A percentile compares a stretch with the other conserved stretches of the same genome.
These are phyloP conservation scores for Solen grandis DNA, from an alignment of 1,140 invertebrate genomes.

Conservation along the genomic window DNA sequence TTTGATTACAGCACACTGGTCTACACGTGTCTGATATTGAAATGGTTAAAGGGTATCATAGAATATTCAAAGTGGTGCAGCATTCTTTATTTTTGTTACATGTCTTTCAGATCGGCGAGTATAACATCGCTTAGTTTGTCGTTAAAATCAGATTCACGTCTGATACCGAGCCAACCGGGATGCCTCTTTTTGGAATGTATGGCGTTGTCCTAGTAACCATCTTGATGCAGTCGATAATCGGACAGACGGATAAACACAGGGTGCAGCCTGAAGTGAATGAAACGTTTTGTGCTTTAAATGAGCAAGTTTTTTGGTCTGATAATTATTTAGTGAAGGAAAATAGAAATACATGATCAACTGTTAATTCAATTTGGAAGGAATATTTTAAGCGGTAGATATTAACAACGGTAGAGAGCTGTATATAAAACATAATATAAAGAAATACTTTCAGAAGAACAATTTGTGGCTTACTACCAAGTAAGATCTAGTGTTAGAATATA, in stretches of 20 bases:
- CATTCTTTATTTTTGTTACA: not conserved
- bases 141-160: constrained; percentile 45
- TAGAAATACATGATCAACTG: no score
- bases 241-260: constrained; percentile 96
- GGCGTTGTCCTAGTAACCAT: constrained; percentile 82
- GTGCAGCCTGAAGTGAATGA: constrained; percentile 90
- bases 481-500: no score
- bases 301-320: no score
- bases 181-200: constrained; percentile 81
- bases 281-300: no score
- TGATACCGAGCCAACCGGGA: constrained; percentile 59
- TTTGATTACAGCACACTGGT: not conserved
- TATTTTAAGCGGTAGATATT: no score
- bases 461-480: no score
- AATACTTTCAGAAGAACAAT: no score
- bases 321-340: no score
- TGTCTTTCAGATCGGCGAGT: not conserved
- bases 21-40: not conserved
- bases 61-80: not conserved
- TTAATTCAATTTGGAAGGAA: no score
- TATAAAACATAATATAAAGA: no score
- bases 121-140: constrained; percentile 23
- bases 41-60: not conserved
- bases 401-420: no score
- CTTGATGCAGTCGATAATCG: constrained; percentile 98